Evolutionary conservation across 1,140 invertebrate species (phyloP).

Genomic region (Drosophila gunungcola): DNA sequence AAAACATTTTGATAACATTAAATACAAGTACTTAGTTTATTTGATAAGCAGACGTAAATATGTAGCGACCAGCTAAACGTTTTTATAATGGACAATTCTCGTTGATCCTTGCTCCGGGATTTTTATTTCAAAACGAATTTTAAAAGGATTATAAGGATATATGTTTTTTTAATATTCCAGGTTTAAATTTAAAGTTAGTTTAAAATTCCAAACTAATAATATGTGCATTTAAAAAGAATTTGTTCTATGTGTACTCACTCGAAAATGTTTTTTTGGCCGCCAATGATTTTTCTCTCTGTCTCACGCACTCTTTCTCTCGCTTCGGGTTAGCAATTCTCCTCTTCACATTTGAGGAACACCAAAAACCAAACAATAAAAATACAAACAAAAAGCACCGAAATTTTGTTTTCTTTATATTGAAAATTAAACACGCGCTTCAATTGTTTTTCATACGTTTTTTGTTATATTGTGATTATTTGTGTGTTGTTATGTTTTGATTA

Average conservation of each 20-base stretch:
- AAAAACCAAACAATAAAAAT: slow-evolving; percentile 42
- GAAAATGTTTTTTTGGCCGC: slow-evolving; percentile 28
- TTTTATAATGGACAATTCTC: no score
- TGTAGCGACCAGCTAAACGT: no score
- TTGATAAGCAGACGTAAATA: no score
- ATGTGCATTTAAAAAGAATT: background rate
- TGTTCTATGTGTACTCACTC: slow-evolving; percentile 32
- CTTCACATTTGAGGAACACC: slow-evolving; percentile 26
- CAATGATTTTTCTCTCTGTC: slow-evolving; percentile 19
- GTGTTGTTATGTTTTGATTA: slow-evolving; percentile 26
- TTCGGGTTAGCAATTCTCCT: slow-evolving; percentile 20
- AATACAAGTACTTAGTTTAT: no score
- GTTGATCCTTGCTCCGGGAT: no score
- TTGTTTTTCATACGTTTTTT: slow-evolving; percentile 29
- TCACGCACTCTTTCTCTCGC: slow-evolving; percentile 15
- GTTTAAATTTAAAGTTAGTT: no score
- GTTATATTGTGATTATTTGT: slow-evolving; percentile 7
- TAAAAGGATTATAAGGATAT: no score
- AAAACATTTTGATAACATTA: background rate
- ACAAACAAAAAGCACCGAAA: slow-evolving; percentile 43
- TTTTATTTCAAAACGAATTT: no score
- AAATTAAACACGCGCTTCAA: slow-evolving; percentile 43
- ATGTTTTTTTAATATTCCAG: no score
- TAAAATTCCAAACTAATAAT: no score
- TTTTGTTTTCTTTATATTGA: slow-evolving; percentile 8